phyloP scores from a whole-genome alignment of 2,797 vertebrate genomes.

The Sternarchorhynchus goeldii region DNA sequence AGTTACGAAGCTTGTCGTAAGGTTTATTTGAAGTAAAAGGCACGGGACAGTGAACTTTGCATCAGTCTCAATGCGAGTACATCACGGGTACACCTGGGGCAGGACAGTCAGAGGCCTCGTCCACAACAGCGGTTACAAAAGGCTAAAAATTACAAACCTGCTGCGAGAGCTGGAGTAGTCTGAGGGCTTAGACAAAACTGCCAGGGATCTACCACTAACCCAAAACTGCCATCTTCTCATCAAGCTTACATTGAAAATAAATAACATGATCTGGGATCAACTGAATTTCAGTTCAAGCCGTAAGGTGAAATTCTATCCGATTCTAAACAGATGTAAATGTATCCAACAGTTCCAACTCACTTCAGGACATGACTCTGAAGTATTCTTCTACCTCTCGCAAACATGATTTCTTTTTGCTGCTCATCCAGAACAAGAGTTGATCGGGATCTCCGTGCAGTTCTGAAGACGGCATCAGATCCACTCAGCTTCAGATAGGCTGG shows the following conservation, averaged over 20 bases:
- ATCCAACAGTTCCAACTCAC: background rate
- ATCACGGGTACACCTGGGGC: constrained; percentile 2
- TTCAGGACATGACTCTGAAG: background rate
- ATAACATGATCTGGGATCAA: background rate
- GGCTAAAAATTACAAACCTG: background rate
- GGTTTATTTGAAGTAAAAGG: constrained; percentile 66
- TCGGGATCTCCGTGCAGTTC: background rate
- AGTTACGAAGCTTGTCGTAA: constrained; percentile 27
- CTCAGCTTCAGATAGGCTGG: background rate
- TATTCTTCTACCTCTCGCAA: background rate
- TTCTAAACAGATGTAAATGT: too few species aligned
- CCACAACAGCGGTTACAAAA: background rate
- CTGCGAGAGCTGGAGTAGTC: background rate
- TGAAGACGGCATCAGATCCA: background rate
- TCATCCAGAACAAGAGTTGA: background rate
- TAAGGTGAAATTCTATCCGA: background rate
- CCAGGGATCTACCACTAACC: background rate
- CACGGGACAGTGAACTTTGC: constrained; percentile 54
- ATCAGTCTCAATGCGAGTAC: constrained; percentile 17
- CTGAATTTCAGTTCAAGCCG: background rate
- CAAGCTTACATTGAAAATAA: background rate
- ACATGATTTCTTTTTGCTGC: background rate
- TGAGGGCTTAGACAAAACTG: too few species aligned
- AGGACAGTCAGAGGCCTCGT: background rate
- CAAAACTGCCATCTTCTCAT: background rate